Percentiles rank a stretch among this genome's conserved stretches.
These are phyloP conservation scores for Dicrostonyx torquatus DNA, from an alignment of 2,797 vertebrate genomes.

Conservation along the genomic window DNA sequence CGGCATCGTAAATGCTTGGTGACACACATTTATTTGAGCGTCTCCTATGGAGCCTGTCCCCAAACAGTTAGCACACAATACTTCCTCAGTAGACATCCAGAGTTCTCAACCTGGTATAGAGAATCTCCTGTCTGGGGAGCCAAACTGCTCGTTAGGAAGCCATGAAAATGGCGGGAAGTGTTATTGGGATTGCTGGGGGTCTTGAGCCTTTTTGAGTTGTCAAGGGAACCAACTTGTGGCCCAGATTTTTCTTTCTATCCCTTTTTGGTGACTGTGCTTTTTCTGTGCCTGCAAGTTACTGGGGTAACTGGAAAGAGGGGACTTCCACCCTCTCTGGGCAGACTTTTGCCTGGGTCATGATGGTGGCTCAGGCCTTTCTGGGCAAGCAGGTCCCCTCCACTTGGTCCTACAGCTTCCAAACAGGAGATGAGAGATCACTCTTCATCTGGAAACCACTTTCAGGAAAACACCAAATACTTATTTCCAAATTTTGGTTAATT, in stretches of 20 bases:
- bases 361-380: not conserved
- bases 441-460: not conserved
- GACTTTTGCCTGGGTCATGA: not conserved
- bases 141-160: not conserved
- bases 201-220: not conserved
- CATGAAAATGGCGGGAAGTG: not conserved
- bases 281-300: not conserved
- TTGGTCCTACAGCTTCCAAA: not conserved
- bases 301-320: not conserved
- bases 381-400: no score
- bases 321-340: not conserved
- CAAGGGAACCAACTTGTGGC: not conserved
- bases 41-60: not conserved
- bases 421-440: not conserved
- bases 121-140: not conserved
- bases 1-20: not conserved
- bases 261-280: not conserved
- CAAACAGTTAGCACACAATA: not conserved
- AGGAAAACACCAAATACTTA: slow-evolving; percentile 21
- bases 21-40: not conserved
- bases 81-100: not conserved
- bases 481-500: slow-evolving; percentile 61
- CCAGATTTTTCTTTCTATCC: not conserved
- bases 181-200: not conserved
- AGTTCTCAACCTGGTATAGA: not conserved